A percentile compares a stretch with the other conserved stretches of the same genome.
These are phyloP conservation scores for Rhizomys pruinosus DNA, from an alignment of 2,113 vertebrate genomes.

Conservation along the genomic window DNA sequence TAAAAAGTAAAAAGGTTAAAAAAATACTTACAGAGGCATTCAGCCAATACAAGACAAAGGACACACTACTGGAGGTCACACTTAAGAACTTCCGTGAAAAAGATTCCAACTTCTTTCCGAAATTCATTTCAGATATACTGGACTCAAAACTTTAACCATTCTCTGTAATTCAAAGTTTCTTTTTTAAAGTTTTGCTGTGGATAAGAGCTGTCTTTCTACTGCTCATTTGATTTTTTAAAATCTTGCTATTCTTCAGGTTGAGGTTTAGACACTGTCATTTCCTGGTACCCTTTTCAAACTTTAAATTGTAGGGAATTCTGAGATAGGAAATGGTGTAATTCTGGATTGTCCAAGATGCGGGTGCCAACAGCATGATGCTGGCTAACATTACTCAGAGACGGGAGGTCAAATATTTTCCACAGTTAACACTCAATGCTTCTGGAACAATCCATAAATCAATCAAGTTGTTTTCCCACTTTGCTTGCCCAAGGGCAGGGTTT, in stretches of 20 bases:
- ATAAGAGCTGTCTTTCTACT: neutral
- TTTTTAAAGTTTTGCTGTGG: neutral
- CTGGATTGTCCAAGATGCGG: neutral
- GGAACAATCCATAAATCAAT: conserved; percentile 50
- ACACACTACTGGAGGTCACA: neutral
- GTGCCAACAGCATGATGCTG: neutral
- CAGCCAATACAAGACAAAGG: neutral
- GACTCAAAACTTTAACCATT: neutral
- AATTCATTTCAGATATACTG: neutral
- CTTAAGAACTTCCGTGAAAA: neutral
- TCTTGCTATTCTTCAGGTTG: neutral
- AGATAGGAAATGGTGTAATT: neutral
- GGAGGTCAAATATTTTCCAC: conserved; percentile 22
- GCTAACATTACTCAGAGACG: conserved; percentile 38
- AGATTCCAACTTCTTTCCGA: neutral
- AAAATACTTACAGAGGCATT: neutral
- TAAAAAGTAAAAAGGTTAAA: too few species aligned
- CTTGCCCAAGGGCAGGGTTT: neutral
- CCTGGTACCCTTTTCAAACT: neutral
- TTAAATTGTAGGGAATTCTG: neutral
- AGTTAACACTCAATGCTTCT: neutral
- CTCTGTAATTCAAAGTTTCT: neutral
- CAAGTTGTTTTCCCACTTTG: conserved; percentile 16
- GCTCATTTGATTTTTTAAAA: neutral
- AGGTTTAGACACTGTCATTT: neutral